Percentiles rank a stretch among this genome's conserved stretches.
Evolutionary conservation across 2,113 vertebrate genomes (phyloP).

Genomic region (Clarias magur): DNA sequence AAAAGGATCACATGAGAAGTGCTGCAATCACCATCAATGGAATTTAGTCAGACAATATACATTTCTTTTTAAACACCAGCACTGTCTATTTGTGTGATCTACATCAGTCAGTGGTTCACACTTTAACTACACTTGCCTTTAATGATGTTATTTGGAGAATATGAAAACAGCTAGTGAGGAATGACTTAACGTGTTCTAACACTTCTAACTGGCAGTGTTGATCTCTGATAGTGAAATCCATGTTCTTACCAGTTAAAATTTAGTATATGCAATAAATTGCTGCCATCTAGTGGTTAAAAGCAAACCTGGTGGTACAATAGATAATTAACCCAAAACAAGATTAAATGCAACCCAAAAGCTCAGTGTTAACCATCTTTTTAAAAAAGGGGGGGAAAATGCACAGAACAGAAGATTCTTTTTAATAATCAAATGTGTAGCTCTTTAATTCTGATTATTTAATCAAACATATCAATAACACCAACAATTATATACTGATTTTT

Average conservation of each 20-base stretch:
- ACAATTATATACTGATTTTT: slow-evolving; percentile 1
- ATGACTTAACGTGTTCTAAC: neutral
- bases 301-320: neutral
- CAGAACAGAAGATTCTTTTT: neutral
- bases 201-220: neutral
- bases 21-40: neutral
- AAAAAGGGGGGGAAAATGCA: neutral
- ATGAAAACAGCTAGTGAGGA: neutral
- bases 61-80: neutral
- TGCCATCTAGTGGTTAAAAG: slow-evolving; percentile 64
- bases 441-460: slow-evolving; percentile 62
- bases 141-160: neutral
- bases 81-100: neutral
- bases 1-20: neutral
- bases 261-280: slow-evolving; percentile 42
- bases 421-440: slow-evolving; percentile 25
- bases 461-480: slow-evolving; percentile 47
- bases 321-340: neutral
- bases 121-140: neutral
- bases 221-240: neutral
- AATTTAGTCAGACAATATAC: neutral
- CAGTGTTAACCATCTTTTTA: neutral
- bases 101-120: neutral
- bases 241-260: neutral
- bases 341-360: neutral